Conservation (phyloP, 2,888 invertebrate genomes). For the Patella pellucida region DNA sequence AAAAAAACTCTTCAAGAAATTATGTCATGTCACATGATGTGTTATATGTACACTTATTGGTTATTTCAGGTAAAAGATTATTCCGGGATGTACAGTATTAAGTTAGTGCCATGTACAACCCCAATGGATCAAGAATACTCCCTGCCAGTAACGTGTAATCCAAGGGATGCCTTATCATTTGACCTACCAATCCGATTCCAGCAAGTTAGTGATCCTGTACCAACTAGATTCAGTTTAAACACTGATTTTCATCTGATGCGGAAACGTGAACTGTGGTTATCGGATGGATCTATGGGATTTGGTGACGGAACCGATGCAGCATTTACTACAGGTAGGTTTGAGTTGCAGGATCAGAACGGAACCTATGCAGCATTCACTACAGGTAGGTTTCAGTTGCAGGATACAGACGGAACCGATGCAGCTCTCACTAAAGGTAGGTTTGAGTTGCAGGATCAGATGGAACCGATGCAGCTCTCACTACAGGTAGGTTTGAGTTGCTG, state of each 20-base stretch:
- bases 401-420: no score
- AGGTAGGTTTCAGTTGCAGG: no score
- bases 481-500: no score
- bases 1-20: no score
- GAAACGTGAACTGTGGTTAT: slow-evolving; percentile 64
- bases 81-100: slow-evolving; percentile 66
- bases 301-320: slow-evolving; percentile 56
- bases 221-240: slow-evolving; percentile 66
- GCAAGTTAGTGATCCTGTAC: slow-evolving; percentile 70
- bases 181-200: slow-evolving; percentile 69
- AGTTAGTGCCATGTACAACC: slow-evolving; percentile 67
- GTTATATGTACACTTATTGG: neutral
- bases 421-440: no score
- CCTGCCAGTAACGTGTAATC: slow-evolving; percentile 59
- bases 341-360: no score
- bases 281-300: slow-evolving; percentile 52
- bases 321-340: slow-evolving; percentile 62
- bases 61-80: slow-evolving; percentile 66
- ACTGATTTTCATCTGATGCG: slow-evolving; percentile 66
- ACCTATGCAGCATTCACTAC: no score
- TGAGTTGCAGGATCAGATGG: no score
- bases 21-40: no score
- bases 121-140: slow-evolving; percentile 55
- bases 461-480: no score
- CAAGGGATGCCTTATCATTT: slow-evolving; percentile 64